Conservation (phyloP, 1,140 invertebrate species). For the Heliconius nattereri region DNA sequence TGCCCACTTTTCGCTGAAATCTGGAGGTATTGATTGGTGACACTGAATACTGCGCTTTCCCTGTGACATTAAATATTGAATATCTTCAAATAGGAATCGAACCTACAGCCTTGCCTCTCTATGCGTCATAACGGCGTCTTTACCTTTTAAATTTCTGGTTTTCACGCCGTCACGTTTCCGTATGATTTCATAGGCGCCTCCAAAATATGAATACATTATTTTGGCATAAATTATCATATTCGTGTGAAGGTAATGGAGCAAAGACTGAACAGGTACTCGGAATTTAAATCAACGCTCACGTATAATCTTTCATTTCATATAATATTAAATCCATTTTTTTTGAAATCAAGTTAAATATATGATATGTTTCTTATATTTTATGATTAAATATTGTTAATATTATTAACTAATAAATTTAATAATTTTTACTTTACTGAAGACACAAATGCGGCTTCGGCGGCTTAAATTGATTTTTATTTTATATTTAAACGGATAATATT, state of each 20-base stretch:
- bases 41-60: too few species aligned
- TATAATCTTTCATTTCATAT: conserved; percentile 17
- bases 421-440: neutral
- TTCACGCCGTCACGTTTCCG: conserved; percentile 27
- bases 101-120: too few species aligned
- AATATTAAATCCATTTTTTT: neutral
- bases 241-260: conserved; percentile 33
- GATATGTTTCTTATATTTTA: neutral
- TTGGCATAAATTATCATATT: conserved; percentile 38
- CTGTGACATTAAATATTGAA: too few species aligned
- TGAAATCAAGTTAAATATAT: neutral
- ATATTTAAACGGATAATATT: too few species aligned
- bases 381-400: neutral
- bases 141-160: neutral
- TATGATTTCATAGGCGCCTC: conserved; percentile 12
- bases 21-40: too few species aligned
- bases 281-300: conserved; percentile 32
- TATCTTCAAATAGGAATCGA: too few species aligned
- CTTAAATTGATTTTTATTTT: too few species aligned
- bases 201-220: conserved; percentile 27
- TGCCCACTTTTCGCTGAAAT: too few species aligned
- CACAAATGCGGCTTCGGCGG: neutral
- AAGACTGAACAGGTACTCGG: conserved; percentile 29
- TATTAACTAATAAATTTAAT: neutral
- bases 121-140: too few species aligned